These are phyloP conservation scores for Rotaria socialis DNA, from an alignment of 2,888 invertebrate genomes.

Conservation along the genomic window DNA sequence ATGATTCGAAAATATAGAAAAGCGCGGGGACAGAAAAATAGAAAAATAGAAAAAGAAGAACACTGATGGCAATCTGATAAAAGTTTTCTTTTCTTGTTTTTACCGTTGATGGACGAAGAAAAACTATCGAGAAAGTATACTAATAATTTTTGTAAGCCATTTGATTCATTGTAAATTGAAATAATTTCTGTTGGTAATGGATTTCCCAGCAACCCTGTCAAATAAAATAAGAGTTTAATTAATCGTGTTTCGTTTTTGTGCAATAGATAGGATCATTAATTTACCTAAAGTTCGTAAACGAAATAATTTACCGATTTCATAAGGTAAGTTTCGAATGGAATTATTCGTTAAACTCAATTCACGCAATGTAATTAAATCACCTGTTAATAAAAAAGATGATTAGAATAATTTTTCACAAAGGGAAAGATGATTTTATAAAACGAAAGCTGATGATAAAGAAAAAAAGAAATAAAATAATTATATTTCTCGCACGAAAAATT, in stretches of 20 bases:
- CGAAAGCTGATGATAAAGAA: too few relatives aligned
- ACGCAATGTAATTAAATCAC: constrained; percentile 88
- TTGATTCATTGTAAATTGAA: constrained; percentile 82
- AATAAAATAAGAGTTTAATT: not conserved
- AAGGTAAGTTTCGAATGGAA: constrained; percentile 84
- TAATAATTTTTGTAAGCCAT: constrained; percentile 87
- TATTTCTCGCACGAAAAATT: too few relatives aligned
- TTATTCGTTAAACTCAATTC: constrained; percentile 91
- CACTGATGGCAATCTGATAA: not conserved
- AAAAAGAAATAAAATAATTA: too few relatives aligned
- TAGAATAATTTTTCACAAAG: not conserved
- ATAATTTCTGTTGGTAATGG: constrained; percentile 86
- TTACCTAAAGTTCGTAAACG: constrained; percentile 85
- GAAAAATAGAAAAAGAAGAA: not conserved
- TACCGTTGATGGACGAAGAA: not conserved
- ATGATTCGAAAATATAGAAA: not conserved
- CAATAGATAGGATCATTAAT: constrained; percentile 30
- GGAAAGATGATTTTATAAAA: too few relatives aligned
- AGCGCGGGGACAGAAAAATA: not conserved
- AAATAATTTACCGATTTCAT: constrained; percentile 93
- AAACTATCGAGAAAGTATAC: constrained; percentile 91
- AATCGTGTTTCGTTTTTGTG: too few relatives aligned
- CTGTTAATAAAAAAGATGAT: constrained; percentile 56
- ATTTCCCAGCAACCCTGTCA: constrained; percentile 71
- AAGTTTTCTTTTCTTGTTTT: not conserved